A percentile compares a stretch with the other conserved stretches of the same genome.
These are phyloP conservation scores for Harpalus rubripes DNA, from an alignment of 2,888 invertebrate species.

Conservation along the genomic window DNA sequence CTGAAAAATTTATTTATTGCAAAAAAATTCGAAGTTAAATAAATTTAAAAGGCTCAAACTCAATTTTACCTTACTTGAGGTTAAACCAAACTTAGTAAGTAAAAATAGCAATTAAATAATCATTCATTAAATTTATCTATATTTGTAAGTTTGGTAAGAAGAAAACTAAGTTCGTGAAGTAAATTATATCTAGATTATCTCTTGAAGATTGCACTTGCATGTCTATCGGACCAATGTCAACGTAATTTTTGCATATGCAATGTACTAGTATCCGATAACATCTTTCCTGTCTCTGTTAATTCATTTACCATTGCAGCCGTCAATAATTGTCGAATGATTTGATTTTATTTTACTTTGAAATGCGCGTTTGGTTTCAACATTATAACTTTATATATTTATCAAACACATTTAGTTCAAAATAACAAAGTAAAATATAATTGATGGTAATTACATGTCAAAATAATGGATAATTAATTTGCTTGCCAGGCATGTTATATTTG, in stretches of 20 bases:
- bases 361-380: background rate
- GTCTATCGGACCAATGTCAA: background rate
- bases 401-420: background rate
- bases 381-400: background rate
- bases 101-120: no score
- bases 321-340: slow-evolving; percentile 14
- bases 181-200: no score
- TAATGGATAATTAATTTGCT: slow-evolving; percentile 4
- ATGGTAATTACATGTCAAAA: slow-evolving; percentile 1
- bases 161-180: no score
- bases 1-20: no score
- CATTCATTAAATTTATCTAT: no score
- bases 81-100: no score
- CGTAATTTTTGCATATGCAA: background rate
- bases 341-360: slow-evolving; percentile 29
- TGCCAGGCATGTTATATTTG: background rate
- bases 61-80: no score
- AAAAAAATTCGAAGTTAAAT: no score
- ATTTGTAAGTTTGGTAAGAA: no score
- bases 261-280: background rate
- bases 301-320: background rate
- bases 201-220: background rate
- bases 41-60: no score
- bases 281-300: slow-evolving; percentile 5
- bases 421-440: slow-evolving; percentile 2